Evolutionary conservation across 2,797 vertebrate species (phyloP), one percentile per base, ranked within the genome.

Genomic region (Cynodonichthys magdalenae): DNA sequence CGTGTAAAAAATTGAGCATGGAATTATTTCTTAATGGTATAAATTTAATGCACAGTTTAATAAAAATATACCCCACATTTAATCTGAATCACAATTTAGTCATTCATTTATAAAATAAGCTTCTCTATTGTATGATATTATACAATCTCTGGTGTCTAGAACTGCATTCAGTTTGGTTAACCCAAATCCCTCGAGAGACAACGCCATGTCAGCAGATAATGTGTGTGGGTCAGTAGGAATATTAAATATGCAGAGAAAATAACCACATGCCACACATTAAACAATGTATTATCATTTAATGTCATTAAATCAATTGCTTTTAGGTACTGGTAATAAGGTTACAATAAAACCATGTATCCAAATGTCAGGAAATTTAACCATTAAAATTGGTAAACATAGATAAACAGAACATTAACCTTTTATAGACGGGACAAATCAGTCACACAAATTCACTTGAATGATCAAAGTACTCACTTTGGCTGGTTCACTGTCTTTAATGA

Each of bases 401-500:
- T 39, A 36, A 36, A 36, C 10, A 10, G 36, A 39, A 39, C 36
- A 39, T 39, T 39, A 39, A 39, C 36, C 53, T 41, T 15, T 39
- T 39, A 39, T 2, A 39, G 36, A 39, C 34, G 3, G 34, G 8
- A 36, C 34, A 10, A 36, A 36, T 36, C 3, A 39, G 36, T 39
- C 36, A 39, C 36, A 39, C 36, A 27, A 42, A 6, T 20, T 51
- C 10, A 50, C 31, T 3, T 49, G n/a, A 28, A 17, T 45, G 17
- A 28, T 65, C 12, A 34, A 71, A 74, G 74, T 36, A 77, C 24
- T 68, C 63, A 72, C 44, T 61, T 53, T 27, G 34, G 36, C 75
- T 90, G 74, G 84, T 92, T 93, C 85, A 91, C 84, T 85, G 69
- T 74, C 67, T 94, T 93, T 94, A 94, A 90, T 94, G 85, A 85